These are phyloP conservation scores for Nasonia giraulti DNA, from an alignment of 1,140 invertebrate genomes.

Conservation along the genomic window DNA sequence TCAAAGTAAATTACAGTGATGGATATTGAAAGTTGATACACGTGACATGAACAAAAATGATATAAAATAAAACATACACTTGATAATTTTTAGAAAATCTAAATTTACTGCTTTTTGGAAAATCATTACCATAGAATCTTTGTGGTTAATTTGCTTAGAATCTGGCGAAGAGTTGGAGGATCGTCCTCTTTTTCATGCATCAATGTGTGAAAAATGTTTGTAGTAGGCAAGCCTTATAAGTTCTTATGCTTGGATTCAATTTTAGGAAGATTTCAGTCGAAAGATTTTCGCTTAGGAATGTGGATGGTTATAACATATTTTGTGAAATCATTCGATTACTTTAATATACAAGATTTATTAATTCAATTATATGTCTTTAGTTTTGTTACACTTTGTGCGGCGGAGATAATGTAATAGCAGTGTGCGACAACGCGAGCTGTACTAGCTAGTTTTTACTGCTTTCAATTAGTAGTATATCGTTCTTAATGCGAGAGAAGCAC, in stretches of 20 bases:
- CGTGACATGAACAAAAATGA: background rate
- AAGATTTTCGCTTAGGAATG: slow-evolving; percentile 66
- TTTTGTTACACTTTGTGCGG: slow-evolving; percentile 66
- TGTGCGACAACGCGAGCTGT: slow-evolving; percentile 64
- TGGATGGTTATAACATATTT: slow-evolving; percentile 56
- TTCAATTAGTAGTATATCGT: background rate
- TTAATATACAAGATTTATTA: slow-evolving; percentile 31
- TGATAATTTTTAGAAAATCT: slow-evolving; percentile 25
- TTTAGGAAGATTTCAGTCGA: slow-evolving; percentile 63
- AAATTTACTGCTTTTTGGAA: slow-evolving; percentile 31
- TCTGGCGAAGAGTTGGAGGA: slow-evolving; percentile 46
- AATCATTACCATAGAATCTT: slow-evolving; percentile 42
- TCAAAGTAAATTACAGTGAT: background rate
- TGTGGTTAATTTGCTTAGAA: slow-evolving; percentile 65
- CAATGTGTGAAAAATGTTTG: slow-evolving; percentile 63
- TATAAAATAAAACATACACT: slow-evolving; percentile 4
- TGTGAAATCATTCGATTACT: slow-evolving; percentile 24
- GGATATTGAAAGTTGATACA: no score
- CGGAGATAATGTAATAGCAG: slow-evolving; percentile 59
- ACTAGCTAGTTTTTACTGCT: slow-evolving; percentile 57
- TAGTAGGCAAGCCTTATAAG: slow-evolving; percentile 51
- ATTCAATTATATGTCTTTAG: slow-evolving; percentile 53
- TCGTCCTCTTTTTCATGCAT: slow-evolving; percentile 65
- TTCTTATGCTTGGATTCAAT: slow-evolving; percentile 27
- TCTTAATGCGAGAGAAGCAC: no score